Conservation (phyloP, 2,113 vertebrate genomes). For the Lucifuga dentata region DNA sequence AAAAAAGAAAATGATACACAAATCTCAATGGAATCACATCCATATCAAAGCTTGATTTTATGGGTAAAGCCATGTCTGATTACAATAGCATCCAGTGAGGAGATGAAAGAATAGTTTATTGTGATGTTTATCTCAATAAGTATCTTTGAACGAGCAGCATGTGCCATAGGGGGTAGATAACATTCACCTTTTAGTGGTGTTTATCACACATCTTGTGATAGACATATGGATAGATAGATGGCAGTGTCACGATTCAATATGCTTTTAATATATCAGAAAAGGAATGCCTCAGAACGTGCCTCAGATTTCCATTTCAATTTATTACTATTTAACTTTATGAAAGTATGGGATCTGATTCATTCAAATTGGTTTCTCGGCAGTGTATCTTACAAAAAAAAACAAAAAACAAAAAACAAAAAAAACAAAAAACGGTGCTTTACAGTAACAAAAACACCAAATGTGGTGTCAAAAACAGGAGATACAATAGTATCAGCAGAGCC, state of each 20-base stretch:
- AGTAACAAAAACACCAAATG: constrained; percentile 51
- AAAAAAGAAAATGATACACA: constrained; percentile 54
- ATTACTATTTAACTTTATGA: too few species aligned
- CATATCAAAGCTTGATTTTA: constrained; percentile 64
- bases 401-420: too few species aligned
- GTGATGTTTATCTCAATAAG: constrained; percentile 44
- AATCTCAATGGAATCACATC: constrained; percentile 64
- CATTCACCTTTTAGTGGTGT: constrained; percentile 47
- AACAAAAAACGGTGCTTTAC: constrained; percentile 1
- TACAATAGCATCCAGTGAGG: constrained; percentile 33
- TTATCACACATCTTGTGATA: too few species aligned
- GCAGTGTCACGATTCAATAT: too few species aligned
- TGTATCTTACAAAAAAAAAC: neutral
- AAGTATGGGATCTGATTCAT: neutral
- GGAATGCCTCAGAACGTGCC: too few species aligned
- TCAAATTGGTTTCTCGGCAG: neutral
- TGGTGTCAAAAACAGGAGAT: constrained; percentile 38
- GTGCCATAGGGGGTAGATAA: constrained; percentile 15
- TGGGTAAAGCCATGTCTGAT: constrained; percentile 53
- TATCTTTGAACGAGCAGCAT: constrained; percentile 37
- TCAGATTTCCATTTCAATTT: too few species aligned
- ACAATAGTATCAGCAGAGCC: constrained; percentile 21
- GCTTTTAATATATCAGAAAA: too few species aligned
- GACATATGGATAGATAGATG: neutral
- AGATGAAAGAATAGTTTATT: constrained; percentile 63